Base-by-base conservation (phyloP, 2,113 vertebrate genomes). In the Gymnobelideus leadbeateri region DNA sequence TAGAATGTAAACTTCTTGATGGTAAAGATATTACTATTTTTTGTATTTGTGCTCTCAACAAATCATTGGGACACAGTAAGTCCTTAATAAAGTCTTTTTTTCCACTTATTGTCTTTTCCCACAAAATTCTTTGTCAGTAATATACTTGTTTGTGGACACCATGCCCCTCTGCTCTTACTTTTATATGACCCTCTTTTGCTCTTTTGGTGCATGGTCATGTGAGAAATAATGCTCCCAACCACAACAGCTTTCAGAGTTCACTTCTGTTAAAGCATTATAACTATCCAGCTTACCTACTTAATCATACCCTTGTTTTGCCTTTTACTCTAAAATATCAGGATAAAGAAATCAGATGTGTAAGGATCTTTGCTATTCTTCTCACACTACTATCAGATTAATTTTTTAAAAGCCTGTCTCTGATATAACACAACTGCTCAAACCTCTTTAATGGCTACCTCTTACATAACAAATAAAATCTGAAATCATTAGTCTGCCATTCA, bases 171-270 rank as follows among this genome's bases (percentile, higher is more conserved):
- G 11, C 16, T 68, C 37, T 68, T 9, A 12, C 3, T 68, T 37
- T 37, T 68, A 16, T 2, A 31, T 5, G 3, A 68, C 2, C 10
- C 26, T 57, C 31, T 68, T 37, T 37, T 12, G 31, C 61, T 68
- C 3, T 37, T n/a, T 37, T 1, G 26, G 31, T 68, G 31, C 31
- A 31, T n/a, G 31, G 3, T n/a, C 31, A 5, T 91, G 43, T 91
- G 37, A 92, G 91, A 89, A 96, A 96, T 94, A 49, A 54, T 28
- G 53, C 55, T 95, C 94, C 90, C 77, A 93, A 53, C 52, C 61
- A 54, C 12, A 91, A 14, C 46, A 94, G 12, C 31, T 94, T 92
- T 61, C 68, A 84, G 31, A 46, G 6, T 89, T 89, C 43, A 92
- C 47, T 52, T 92, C 47, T 91, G 19, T 96, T 24, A 50, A 9